Conservation (phyloP, 2,888 invertebrate genomes). For the Acleris laterana region DNA sequence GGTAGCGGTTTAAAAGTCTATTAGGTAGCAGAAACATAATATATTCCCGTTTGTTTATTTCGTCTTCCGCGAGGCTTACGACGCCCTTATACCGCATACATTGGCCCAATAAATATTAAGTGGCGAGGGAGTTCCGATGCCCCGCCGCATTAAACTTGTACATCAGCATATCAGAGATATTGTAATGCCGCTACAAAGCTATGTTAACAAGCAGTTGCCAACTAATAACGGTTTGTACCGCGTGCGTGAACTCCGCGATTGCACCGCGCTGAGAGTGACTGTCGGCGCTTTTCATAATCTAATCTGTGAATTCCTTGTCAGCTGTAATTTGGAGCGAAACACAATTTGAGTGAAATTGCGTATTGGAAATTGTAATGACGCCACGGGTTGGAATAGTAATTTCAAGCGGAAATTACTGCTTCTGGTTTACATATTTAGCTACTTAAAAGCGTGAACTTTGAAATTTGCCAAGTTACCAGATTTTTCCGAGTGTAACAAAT, state of each 20-base stretch:
- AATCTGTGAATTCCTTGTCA: constrained; percentile 28
- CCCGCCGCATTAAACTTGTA: constrained; percentile 39
- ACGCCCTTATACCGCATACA: constrained; percentile 16
- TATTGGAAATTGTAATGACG: constrained; percentile 18
- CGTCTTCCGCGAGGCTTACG: constrained; percentile 16
- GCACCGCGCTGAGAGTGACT: constrained; percentile 39
- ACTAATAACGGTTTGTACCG: constrained; percentile 73
- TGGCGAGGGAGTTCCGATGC: constrained; percentile 29
- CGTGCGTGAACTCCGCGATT: constrained; percentile 68
- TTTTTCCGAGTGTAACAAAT: too few relatives aligned
- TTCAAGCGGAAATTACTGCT: too few relatives aligned
- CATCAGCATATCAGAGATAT: constrained; percentile 69
- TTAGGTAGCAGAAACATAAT: too few relatives aligned
- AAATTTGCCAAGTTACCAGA: too few relatives aligned
- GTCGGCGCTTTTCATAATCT: constrained; percentile 33
- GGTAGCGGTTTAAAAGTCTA: too few relatives aligned
- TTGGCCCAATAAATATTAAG: constrained; percentile 36
- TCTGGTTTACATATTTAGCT: too few relatives aligned
- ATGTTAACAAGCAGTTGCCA: constrained; percentile 62
- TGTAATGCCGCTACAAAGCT: constrained; percentile 70
- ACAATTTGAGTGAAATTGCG: constrained; percentile 17
- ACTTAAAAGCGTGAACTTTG: too few relatives aligned
- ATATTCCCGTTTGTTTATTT: constrained; percentile 13
- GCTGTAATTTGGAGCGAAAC: constrained; percentile 26
- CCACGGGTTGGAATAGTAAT: neutral